A percentile compares a stretch with the other conserved stretches of the same genome.
phyloP scores from a whole-genome alignment of 2,113 vertebrate species.

The Promerops cafer region DNA sequence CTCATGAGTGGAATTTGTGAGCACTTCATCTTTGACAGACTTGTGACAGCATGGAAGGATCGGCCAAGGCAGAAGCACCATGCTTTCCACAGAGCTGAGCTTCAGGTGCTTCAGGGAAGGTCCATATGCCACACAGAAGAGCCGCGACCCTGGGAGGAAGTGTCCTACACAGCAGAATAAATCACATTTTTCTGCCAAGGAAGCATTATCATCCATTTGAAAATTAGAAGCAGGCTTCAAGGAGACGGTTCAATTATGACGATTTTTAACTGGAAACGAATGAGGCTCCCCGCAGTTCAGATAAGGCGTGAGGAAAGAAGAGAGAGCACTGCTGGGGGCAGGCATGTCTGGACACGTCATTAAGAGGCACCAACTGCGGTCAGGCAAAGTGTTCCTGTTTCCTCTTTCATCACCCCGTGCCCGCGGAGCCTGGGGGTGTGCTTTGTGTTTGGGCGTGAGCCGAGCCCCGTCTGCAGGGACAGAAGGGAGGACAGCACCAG shows the following conservation, averaged over 20 bases:
- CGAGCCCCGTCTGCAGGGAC: background rate
- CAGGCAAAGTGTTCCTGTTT: background rate
- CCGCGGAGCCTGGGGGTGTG: background rate
- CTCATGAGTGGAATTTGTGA: background rate
- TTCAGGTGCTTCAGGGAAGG: background rate
- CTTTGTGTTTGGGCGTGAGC: accelerated
- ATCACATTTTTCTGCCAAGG: background rate
- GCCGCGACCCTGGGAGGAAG: background rate
- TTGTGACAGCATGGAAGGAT: too few species aligned
- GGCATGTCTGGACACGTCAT: background rate
- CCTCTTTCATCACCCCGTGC: accelerated
- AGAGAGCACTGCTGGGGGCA: background rate
- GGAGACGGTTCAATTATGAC: background rate
- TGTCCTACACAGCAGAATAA: background rate
- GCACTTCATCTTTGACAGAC: background rate
- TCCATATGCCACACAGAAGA: accelerated
- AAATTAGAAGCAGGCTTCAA: background rate
- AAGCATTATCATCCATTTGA: background rate
- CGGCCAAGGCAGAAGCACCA: accelerated
- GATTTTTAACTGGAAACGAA: accelerated
- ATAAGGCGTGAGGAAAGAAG: background rate
- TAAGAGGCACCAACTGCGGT: accelerated
- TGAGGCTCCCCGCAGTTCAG: background rate
- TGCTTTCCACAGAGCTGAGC: background rate
- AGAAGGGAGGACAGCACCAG: background rate